Evolutionary conservation across 2,797 vertebrate genomes (phyloP), one percentile per base, ranked within the genome.

Genomic region (Ataeniobius toweri): DNA sequence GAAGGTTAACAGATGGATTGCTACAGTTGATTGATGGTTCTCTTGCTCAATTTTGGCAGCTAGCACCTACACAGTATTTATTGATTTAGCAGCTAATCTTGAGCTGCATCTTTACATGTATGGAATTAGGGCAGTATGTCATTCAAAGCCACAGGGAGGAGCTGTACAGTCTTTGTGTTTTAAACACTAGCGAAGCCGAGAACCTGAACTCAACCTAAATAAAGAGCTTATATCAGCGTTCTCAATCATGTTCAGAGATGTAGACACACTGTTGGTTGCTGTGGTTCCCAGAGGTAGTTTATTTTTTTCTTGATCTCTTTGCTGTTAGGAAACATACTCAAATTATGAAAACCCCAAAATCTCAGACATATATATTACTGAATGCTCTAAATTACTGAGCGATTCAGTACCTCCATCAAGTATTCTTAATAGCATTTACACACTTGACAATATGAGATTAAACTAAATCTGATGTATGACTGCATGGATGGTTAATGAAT

Each of bases 51-150:
- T n/a, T 41, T 77, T 31, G 26, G 48, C 58, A 77, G 74, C 75
- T 67, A 68, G 56, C 18, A 63, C 63, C 69, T 84, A 78, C 31
- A 8, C 82, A 86, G 84, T 71, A 80, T 41, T 75, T 80, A 77
- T 84, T 86, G 63, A 83, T 85, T 84, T 76, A 81, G 80, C 81
- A 79, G 74, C 78, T 89, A 83, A 87, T 86, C 80, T 76, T 75
- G 70, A 79, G 72, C 71, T 68, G 78, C 26, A 44, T 84, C 81
- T 83, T 77, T 80, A 70, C 77, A 82, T 51, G 81, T 82, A 79
- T 72, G 77, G 82, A 88, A 73, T 86, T 77, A 81, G 81, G 50
- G 81, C 73, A 90, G 70, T 75, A 39, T 70, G 46, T 41, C 65
- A 55, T 56, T 59, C 73, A 73, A 81, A 87, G 83, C 79, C 46